Conservation (phyloP, 1,140 invertebrate genomes). For the Drosophila bipectinata region DNA sequence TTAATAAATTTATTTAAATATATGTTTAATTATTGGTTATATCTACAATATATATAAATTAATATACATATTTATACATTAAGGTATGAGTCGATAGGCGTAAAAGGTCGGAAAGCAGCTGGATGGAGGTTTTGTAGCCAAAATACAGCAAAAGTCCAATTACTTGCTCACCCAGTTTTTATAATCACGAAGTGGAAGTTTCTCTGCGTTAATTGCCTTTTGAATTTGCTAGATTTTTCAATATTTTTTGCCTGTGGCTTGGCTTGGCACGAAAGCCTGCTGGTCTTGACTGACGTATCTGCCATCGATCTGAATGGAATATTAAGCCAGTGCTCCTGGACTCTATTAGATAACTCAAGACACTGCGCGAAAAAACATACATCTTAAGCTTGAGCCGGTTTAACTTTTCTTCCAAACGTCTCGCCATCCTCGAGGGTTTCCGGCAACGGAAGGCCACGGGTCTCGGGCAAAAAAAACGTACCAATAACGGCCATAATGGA, state of each 20-base stretch:
- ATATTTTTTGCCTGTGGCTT: slow-evolving; percentile 37
- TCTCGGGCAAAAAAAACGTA: slow-evolving; percentile 90
- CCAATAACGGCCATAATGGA: slow-evolving; percentile 87
- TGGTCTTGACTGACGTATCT: slow-evolving; percentile 55
- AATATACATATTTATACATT: no score
- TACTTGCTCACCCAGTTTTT: slow-evolving; percentile 64
- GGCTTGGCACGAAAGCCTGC: slow-evolving; percentile 36
- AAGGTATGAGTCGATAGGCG: no score
- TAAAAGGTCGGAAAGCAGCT: no score
- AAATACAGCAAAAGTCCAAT: slow-evolving; percentile 11
- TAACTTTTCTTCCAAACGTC: slow-evolving; percentile 85
- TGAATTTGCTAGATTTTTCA: slow-evolving; percentile 62
- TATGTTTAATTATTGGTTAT: no score
- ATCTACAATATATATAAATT: no score
- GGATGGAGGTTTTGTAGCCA: not conserved
- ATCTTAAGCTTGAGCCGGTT: not conserved
- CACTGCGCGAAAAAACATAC: slow-evolving; percentile 16
- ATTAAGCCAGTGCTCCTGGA: slow-evolving; percentile 28
- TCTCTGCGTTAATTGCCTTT: slow-evolving; percentile 61
- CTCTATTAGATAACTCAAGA: slow-evolving; percentile 1
- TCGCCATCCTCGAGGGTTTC: slow-evolving; percentile 92
- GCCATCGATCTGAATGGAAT: slow-evolving; percentile 33
- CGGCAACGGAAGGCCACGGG: slow-evolving; percentile 88
- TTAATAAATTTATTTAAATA: not conserved
- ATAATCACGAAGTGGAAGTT: slow-evolving; percentile 71